Base-by-base conservation (phyloP, 2,113 vertebrate species). In the Ranitomeya variabilis region DNA sequence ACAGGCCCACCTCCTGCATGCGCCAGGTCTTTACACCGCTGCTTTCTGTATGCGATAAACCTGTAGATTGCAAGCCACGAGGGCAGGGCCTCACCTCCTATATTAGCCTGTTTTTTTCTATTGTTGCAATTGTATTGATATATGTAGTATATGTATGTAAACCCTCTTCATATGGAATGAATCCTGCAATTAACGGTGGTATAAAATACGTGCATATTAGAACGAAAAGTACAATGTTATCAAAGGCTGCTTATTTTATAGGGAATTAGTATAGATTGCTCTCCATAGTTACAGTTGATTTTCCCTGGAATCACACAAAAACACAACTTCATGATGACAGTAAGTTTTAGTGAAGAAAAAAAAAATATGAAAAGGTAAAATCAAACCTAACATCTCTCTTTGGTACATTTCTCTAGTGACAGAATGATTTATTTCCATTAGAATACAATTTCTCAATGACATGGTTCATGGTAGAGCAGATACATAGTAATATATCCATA, bases 361-460 rank as follows among this genome's bases (percentile, higher is more conserved):
- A 87, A 71, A 87, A 87, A 59, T 80, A 71, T 31, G 15, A 52
- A 67, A 45, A 4, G 31, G 62, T 67, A 62, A 86, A 86, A 23
- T 52, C 62, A 87, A 87, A 87, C 51, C 54, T 87, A 80, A 69
- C 60, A 79, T 52, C 51, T 69, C 84, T 88, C 80, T 83, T 85
- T 89, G 87, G 81, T 78, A 79, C 76, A 83, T 23, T 76, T 84
- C 54, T 89, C 73, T 55, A 69, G 12, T 69, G 52, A 66, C 74
- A 77, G 19, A 67, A 79, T 69, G n/a, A 85, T 85, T 79, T 77
- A 79, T 85, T 79, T 45, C 64, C 51, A 64, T 83, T 74, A 76
- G 85, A 79, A 84, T 78, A 88, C 87, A 89, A 26, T 83, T 85
- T 74, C 14, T 85, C 51, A 60, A 45, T 89, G 81, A 51, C 45